These are phyloP conservation scores for Cantharis rustica DNA, from an alignment of 2,888 invertebrate species.

Conservation along the genomic window DNA sequence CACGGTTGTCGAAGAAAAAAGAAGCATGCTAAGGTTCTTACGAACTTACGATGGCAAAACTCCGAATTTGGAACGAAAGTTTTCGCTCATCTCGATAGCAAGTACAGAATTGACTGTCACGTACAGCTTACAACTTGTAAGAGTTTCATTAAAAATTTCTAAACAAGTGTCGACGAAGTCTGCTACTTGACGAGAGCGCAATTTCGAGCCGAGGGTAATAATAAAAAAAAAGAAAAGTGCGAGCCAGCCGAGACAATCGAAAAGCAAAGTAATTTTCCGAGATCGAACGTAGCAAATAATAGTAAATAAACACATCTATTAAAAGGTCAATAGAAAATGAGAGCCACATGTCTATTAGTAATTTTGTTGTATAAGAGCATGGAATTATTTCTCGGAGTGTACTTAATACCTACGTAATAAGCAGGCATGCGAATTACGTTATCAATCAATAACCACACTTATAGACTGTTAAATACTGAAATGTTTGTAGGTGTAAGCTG, in stretches of 20 bases:
- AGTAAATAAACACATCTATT: not conserved
- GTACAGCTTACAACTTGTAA: no score
- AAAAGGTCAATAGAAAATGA: not conserved
- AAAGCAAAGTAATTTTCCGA: not conserved
- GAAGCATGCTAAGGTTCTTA: no score
- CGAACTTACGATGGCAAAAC: no score
- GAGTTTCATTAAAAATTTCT: no score
- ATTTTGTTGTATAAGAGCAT: not conserved
- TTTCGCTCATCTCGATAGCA: no score
- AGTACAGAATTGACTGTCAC: no score
- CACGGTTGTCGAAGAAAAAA: no score
- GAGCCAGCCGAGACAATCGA: not conserved
- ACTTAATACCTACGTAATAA: conserved; percentile 18
- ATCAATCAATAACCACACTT: conserved; percentile 16
- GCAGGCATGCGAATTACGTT: conserved; percentile 17
- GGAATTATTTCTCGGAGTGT: conserved; percentile 1
- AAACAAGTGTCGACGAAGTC: no score
- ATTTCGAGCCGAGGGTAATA: no score
- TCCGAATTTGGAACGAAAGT: no score
- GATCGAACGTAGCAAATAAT: not conserved
- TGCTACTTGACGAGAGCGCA: no score
- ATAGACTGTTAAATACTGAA: not conserved
- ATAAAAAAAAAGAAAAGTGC: no score
- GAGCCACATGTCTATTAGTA: not conserved
- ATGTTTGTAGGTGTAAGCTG: not conserved